Evolutionary conservation across 1,140 invertebrate species (phyloP).

Genomic region (Diorhabda carinulata): DNA sequence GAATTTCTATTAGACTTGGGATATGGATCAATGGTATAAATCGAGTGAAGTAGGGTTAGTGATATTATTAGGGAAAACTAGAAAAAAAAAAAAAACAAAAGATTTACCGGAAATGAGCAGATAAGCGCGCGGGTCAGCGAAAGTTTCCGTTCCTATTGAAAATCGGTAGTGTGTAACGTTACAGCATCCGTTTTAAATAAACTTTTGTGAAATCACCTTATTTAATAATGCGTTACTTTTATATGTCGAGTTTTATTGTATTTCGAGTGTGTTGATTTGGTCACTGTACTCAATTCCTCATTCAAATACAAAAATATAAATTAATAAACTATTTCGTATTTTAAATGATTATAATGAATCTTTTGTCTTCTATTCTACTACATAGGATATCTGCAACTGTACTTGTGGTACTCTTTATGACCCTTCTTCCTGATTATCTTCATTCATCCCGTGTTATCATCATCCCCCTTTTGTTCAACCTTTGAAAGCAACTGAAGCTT

Average conservation of each 20-base stretch:
- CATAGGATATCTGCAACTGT: too few relatives aligned
- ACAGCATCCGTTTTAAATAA: conserved; percentile 41
- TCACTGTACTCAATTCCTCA: not conserved
- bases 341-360: too few relatives aligned
- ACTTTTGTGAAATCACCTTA: conserved; percentile 25
- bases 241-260: conserved; percentile 10
- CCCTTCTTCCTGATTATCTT: too few relatives aligned
- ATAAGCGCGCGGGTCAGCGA: conserved; percentile 42
- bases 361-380: too few relatives aligned
- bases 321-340: too few relatives aligned
- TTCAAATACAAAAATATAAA: too few relatives aligned
- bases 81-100: conserved; percentile 24
- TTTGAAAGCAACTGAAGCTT: too few relatives aligned
- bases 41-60: not conserved
- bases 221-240: conserved; percentile 23
- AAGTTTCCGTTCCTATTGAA: conserved; percentile 47
- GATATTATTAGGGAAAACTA: not conserved
- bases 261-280: conserved; percentile 5
- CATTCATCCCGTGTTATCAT: too few relatives aligned
- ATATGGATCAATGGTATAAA: too few relatives aligned
- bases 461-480: too few relatives aligned
- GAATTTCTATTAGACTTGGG: too few relatives aligned
- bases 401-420: too few relatives aligned
- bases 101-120: conserved; percentile 42
- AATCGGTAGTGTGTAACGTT: conserved; percentile 44